A percentile compares a stretch with the other conserved stretches of the same genome.
Conservation (phyloP, 2,888 invertebrate genomes). For the Pelosia muscerda region DNA sequence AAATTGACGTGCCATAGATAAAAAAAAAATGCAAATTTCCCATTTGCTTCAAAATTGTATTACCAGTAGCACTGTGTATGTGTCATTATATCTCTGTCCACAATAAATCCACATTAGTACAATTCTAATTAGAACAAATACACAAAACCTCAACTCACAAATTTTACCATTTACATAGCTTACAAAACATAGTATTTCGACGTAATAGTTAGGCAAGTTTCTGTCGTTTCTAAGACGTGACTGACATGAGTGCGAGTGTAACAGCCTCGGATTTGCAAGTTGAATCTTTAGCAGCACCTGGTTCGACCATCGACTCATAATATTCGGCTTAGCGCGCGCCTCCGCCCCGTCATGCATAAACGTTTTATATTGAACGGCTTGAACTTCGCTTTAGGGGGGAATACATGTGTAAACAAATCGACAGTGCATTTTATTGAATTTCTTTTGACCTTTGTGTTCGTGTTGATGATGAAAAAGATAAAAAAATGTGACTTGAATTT, state of each 20-base stretch:
- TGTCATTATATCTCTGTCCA: not conserved
- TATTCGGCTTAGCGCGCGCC: conserved; percentile 84
- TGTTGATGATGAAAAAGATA: conserved; percentile 6
- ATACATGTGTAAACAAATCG: conserved; percentile 60
- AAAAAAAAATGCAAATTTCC: too few relatives aligned
- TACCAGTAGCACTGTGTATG: too few relatives aligned
- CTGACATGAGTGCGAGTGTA: conserved; percentile 61
- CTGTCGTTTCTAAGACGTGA: conserved; percentile 60
- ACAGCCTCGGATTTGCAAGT: conserved; percentile 59
- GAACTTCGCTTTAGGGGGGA: conserved; percentile 49
- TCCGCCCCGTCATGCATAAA: conserved; percentile 52
- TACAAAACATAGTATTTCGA: conserved; percentile 9
- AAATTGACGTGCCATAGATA: too few relatives aligned
- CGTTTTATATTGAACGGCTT: conserved; percentile 56
- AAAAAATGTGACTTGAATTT: not conserved
- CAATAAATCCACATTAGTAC: not conserved
- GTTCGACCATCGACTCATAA: conserved; percentile 83
- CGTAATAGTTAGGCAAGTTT: conserved; percentile 44
- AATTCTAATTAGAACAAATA: not conserved
- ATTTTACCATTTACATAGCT: not conserved
- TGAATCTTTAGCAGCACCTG: conserved; percentile 85
- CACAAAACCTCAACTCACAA: not conserved
- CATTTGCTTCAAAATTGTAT: too few relatives aligned
- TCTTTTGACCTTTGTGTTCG: conserved; percentile 43
- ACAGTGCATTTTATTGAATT: conserved; percentile 48